Evolutionary conservation across 1,140 invertebrate species (phyloP), one percentile per base, ranked within the genome.

Genomic region (Mactra quadrangularis): DNA sequence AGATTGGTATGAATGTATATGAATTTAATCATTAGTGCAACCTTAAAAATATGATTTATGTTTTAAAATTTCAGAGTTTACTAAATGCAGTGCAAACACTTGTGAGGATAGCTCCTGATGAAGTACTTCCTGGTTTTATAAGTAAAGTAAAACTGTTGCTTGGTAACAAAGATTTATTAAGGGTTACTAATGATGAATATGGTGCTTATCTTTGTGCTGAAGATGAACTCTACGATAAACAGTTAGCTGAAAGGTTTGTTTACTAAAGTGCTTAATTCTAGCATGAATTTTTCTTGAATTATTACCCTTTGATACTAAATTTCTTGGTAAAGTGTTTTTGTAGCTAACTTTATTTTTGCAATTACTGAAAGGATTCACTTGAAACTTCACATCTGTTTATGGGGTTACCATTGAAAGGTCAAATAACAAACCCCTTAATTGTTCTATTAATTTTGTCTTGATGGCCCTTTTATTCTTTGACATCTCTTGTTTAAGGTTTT

Each of bases 171-270:
- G 95, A 95, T 64, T 95, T 98, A 78, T 93, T 95, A n/a, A 93
- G 94, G 82, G 95, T 99, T 17, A 96, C 96, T 0, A 95, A 96
- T 84, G 96, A 97, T 82, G 97, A 99, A 89, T 98, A 97, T 93
- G 96, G 96, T 86, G 97, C 96, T 15, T 99, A 96, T 93, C 93
- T 96, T 47, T 98, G 96, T 29, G 97, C 97, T 1, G 96, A 98
- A 81, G 97, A 97, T 31, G 96, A 97, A 89, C 93, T 99, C 0
- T 99, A 96, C 91, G 97, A 99, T 93, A 98, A 97, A 92, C 96
- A 95, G 89, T 95, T 98, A 1, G 93, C 99, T 70, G 97, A 50
- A 38, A 79, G 47, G 66, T 83, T 62, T n/a, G 31, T 19, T 4
- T 62, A 19, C 19, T 47, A 47, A 11, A 11, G 9, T 9, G 45